Percentiles rank a stretch among this genome's conserved stretches.
Evolutionary conservation across 2,113 vertebrate species (phyloP).

Genomic region (Phocoena sinus): DNA sequence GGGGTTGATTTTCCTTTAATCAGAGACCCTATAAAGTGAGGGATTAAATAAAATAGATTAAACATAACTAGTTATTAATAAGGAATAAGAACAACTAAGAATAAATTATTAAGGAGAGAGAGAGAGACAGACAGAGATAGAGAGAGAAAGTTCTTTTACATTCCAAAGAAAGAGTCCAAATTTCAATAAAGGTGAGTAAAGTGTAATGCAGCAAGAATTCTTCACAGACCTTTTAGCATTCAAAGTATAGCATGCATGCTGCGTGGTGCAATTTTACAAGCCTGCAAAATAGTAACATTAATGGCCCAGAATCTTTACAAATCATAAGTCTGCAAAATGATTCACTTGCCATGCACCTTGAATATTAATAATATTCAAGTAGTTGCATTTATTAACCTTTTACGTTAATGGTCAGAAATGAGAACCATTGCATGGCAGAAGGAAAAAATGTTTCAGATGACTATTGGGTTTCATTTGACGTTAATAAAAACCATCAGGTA

Average conservation of each 20-base stretch:
- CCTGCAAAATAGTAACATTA: slow-evolving; percentile 68
- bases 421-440: slow-evolving; percentile 77
- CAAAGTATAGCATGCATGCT: slow-evolving; percentile 49
- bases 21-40: neutral
- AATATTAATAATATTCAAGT: slow-evolving; percentile 78
- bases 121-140: neutral
- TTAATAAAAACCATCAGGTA: slow-evolving; percentile 86
- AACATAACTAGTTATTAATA: slow-evolving; percentile 3
- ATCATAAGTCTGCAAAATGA: slow-evolving; percentile 75
- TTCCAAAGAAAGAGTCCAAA: slow-evolving; percentile 38
- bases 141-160: slow-evolving; percentile 24
- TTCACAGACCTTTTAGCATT: slow-evolving; percentile 66
- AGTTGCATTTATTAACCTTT: slow-evolving; percentile 83
- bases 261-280: slow-evolving; percentile 53
- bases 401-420: slow-evolving; percentile 79
- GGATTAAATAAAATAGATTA: slow-evolving; percentile 43
- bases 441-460: slow-evolving; percentile 74
- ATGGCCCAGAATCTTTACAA: slow-evolving; percentile 65
- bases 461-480: slow-evolving; percentile 79
- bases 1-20: slow-evolving; percentile 24
- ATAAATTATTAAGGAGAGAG: slow-evolving; percentile 10
- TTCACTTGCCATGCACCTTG: slow-evolving; percentile 68
- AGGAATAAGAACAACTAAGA: slow-evolving; percentile 8
- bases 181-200: slow-evolving; percentile 65
- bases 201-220: slow-evolving; percentile 51